Percentiles rank a stretch among this genome's conserved stretches.
These are phyloP conservation scores for Netta rufina DNA, from an alignment of 2,797 vertebrate species.

Conservation along the genomic window DNA sequence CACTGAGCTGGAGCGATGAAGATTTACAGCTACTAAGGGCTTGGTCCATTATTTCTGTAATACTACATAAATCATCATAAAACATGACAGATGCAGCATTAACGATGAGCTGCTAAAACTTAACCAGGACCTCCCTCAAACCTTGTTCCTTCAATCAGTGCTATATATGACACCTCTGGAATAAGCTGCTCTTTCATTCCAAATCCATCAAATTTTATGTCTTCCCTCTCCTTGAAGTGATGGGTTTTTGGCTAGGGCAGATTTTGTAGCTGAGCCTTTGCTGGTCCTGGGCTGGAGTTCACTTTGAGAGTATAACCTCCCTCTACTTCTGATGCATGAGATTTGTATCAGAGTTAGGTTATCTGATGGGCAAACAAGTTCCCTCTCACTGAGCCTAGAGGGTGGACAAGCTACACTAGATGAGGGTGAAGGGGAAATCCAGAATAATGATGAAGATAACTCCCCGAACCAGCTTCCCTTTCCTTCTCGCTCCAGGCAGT, in stretches of 20 bases:
- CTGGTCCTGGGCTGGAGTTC: background rate
- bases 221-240: constrained; percentile 27
- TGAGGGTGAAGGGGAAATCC: constrained; percentile 19
- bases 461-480: background rate
- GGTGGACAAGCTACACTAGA: background rate
- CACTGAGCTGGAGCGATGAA: background rate
- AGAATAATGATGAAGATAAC: background rate
- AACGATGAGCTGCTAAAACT: constrained; percentile 21
- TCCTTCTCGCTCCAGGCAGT: background rate
- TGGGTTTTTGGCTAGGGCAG: constrained; percentile 8
- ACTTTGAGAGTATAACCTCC: background rate
- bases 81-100: constrained; percentile 1
- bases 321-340: rapidly evolving
- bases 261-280: background rate
- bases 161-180: background rate
- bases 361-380: constrained; percentile 23
- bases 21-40: constrained; percentile 21
- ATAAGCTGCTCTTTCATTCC: constrained; percentile 2
- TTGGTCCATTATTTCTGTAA: constrained; percentile 14
- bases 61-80: background rate
- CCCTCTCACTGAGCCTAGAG: background rate
- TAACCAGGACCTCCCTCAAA: background rate
- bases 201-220: constrained; percentile 35
- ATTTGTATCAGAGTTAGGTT: background rate
- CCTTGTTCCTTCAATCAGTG: background rate